A percentile compares a stretch with the other conserved stretches of the same genome.
phyloP scores from a whole-genome alignment of 2,888 invertebrate genomes.

The Sepioteuthis lessoniana region DNA sequence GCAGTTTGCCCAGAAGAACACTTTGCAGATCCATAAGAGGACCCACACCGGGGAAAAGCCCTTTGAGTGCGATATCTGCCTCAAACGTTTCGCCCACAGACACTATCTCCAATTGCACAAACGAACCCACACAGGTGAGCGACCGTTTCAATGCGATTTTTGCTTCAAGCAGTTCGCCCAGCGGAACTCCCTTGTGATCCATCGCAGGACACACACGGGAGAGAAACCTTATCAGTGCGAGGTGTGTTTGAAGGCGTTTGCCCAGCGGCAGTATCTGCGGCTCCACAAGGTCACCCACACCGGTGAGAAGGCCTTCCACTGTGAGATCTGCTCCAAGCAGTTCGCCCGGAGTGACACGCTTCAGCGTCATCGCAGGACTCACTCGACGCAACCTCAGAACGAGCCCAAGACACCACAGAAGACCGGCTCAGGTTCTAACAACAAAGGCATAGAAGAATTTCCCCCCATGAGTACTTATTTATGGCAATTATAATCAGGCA shows the following conservation, averaged over 20 bases:
- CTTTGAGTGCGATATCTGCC: conserved; percentile 36
- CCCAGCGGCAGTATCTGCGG: conserved; percentile 43
- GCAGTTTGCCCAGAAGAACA: conserved; percentile 46
- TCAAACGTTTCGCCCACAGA: conserved; percentile 38
- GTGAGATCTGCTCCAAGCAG: conserved; percentile 44
- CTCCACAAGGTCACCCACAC: conserved; percentile 40
- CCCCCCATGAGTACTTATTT: conserved; percentile 40
- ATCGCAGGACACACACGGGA: conserved; percentile 37
- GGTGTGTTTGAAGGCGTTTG: conserved; percentile 41
- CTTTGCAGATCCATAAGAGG: conserved; percentile 41
- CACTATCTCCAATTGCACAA: conserved; percentile 36
- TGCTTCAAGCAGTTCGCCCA: conserved; percentile 45
- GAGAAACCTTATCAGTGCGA: conserved; percentile 46
- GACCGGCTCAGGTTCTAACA: background rate
- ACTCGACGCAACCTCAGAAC: background rate
- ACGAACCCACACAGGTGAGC: background rate
- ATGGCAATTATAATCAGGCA: background rate
- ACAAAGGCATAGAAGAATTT: conserved; percentile 40
- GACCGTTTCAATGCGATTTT: conserved; percentile 37
- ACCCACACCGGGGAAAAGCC: conserved; percentile 41
- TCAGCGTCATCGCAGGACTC: conserved; percentile 39
- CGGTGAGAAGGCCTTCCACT: conserved; percentile 42
- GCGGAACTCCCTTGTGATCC: conserved; percentile 38
- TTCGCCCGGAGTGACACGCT: conserved; percentile 44
- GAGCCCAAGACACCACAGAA: conserved; percentile 26